These are phyloP conservation scores for Thalassarche chlororhynchos DNA, from an alignment of 2,113 vertebrate species.

Conservation along the genomic window DNA sequence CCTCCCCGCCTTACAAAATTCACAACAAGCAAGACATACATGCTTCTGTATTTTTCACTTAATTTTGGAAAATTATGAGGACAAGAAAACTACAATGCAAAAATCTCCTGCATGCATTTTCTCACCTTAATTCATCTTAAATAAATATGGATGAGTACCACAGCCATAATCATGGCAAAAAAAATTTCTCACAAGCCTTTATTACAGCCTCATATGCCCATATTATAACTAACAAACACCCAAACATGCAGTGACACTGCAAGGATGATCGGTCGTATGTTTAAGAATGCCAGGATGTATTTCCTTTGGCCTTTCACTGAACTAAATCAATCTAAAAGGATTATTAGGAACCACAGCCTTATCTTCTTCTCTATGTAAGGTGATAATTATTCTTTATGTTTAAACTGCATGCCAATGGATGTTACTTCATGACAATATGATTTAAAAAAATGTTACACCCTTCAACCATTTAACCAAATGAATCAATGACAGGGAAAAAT, in stretches of 20 bases:
- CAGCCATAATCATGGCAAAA: not conserved
- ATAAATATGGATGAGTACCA: not conserved
- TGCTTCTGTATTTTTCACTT: not conserved
- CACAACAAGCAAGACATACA: not conserved
- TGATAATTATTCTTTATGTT: not conserved
- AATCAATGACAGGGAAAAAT: not conserved
- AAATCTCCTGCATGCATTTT: not conserved
- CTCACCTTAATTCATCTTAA: not conserved
- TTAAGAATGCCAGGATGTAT: not conserved
- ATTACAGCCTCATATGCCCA: not conserved
- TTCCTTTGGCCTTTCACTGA: not conserved
- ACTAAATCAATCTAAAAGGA: not conserved
- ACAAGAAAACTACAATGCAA: not conserved
- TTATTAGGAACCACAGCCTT: not conserved
- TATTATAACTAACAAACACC: not conserved
- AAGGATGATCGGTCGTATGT: rapidly evolving
- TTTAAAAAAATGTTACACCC: not conserved
- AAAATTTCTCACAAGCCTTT: not conserved
- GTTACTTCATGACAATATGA: not conserved
- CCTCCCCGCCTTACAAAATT: not conserved
- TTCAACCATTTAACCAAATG: not conserved
- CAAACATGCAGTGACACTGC: not conserved
- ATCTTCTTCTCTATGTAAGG: not conserved
- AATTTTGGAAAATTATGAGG: not conserved
- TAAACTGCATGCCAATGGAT: not conserved